Evolutionary conservation across 2,888 invertebrate species (phyloP).

Genomic region (Eristalis arbustorum): DNA sequence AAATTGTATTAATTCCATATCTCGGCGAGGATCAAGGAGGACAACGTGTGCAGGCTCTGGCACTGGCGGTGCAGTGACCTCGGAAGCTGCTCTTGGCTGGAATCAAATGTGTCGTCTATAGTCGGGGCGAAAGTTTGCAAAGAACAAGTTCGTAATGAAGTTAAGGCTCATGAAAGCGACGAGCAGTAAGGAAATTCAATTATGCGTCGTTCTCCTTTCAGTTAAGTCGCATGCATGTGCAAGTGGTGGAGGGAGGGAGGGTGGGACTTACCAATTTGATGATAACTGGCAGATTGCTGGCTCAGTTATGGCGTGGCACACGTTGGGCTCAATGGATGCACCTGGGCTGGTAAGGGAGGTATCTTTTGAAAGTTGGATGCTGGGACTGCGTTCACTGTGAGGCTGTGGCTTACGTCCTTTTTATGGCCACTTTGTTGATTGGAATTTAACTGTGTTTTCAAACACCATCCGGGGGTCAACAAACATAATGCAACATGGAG

Average conservation of each 20-base stretch:
- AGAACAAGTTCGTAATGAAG: neutral
- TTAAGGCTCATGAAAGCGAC: neutral
- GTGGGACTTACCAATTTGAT: neutral
- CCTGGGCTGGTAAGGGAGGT: too few species aligned
- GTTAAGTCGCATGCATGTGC: neutral
- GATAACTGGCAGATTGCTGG: neutral
- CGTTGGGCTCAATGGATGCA: neutral
- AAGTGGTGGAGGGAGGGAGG: neutral
- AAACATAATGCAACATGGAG: too few species aligned
- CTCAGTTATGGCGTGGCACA: neutral
- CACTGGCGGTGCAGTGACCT: neutral
- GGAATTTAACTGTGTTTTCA: too few species aligned
- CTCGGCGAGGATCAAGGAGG: neutral
- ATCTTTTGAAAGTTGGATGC: neutral
- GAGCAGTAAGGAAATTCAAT: neutral
- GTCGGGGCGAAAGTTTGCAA: neutral
- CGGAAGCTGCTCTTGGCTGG: neutral
- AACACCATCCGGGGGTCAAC: too few species aligned
- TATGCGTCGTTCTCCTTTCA: neutral
- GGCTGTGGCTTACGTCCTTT: too few species aligned
- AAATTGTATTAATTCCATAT: conserved; percentile 14
- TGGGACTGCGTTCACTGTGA: neutral
- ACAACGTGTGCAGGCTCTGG: neutral
- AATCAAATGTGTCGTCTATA: neutral
- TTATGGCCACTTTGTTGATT: too few species aligned